Base-by-base conservation (phyloP, 2,113 vertebrate genomes). In the Malaclemys terrapin region DNA sequence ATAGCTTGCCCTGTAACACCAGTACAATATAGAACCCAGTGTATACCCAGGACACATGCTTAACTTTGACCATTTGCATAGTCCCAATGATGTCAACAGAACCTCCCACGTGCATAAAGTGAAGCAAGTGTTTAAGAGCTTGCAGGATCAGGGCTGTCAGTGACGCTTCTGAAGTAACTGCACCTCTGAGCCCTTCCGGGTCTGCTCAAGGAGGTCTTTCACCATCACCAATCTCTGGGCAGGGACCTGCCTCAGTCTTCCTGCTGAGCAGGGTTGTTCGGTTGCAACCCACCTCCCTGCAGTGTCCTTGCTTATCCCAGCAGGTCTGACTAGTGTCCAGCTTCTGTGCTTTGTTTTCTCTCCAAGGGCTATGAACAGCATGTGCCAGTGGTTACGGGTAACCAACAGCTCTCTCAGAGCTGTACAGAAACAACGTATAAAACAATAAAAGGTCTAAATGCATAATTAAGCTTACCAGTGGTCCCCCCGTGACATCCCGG, bases 41-140 rank as follows among this genome's bases (percentile, higher is more conserved):
- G 0, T 65, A 14, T 0, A 4, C 25, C 4, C 6, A 25, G 65
- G 8, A 24, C 22, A 19, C 6, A 4, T 11, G 50, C 75, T 81
- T 69, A 62, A 19, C 11, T 1, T 0, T 3, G 94, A 57, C 65
- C 47, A 80, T 0, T 45, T 45, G 20, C 75, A 47, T 78, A 25
- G 25, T 78, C 22, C 22, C 75, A 78, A 1, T 47, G 42, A 78
- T 13, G 42, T 27, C 75, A 47, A 14, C 24, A 16, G 20, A 78
- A 27, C 25, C 25, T 25, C 38, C 24, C 42, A 47, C 13, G 6
- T 24, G 24, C 25, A 45, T 47, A 45, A 47, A 78, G 75, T 78
- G 10, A 78, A 47, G 42, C 42, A 47, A 45, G 13, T 16, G 22
- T 45, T 27, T 47, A 78, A 78, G 75, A 27, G 75, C 42, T 12